Base-by-base conservation (phyloP, 2,113 vertebrate species). In the Lophura nycthemera region DNA sequence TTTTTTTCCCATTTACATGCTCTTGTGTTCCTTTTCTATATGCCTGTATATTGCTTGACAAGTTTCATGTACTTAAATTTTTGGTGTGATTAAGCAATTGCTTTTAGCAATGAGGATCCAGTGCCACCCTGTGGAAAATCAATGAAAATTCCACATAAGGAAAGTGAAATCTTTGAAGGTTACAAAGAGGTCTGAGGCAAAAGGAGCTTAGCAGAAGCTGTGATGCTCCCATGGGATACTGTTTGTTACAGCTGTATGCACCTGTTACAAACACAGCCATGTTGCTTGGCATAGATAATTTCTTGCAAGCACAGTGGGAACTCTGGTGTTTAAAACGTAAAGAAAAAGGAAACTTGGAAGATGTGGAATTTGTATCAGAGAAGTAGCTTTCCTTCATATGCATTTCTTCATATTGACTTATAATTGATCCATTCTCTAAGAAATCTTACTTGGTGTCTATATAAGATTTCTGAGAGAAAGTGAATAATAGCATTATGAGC, bases 41-140 rank as follows among this genome's bases (percentile, higher is more conserved):
- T 10, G 17, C 17, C 12, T 88, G 1, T 25, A 6, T 14, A 24
- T 13, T 64, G 10, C 52, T 64, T 63, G 16, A 1, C 25, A 79
- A 30, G 2, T 79, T 52, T 72, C 20, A 69, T 56, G 38, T 32
- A 27, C 2, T 57, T 89, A 34, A 72, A n/a, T 73, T 90, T 54
- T 74, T 65, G 10, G 2, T 84, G 22, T 54, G 54, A 2, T 34
- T 45, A 5, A 20, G 77, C 66, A 36, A 52, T 13, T 52, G 3
- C 3, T 81, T 75, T 92, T 90, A 80, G 50, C 60, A 27, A 17
- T 2, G 17, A 84, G 56, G n/a, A 64, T 73, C n/a, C 70, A 96
- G 93, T 86, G 96, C 96, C 97, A 97, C 80, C 96, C 81, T 47
- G 94, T 90, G 97, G 96, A 93, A 47, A 72, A 21, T 74, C 24